Evolutionary conservation across 2,888 invertebrate genomes (phyloP), one percentile per base, ranked within the genome.

Genomic region (Callinectes sapidus): DNA sequence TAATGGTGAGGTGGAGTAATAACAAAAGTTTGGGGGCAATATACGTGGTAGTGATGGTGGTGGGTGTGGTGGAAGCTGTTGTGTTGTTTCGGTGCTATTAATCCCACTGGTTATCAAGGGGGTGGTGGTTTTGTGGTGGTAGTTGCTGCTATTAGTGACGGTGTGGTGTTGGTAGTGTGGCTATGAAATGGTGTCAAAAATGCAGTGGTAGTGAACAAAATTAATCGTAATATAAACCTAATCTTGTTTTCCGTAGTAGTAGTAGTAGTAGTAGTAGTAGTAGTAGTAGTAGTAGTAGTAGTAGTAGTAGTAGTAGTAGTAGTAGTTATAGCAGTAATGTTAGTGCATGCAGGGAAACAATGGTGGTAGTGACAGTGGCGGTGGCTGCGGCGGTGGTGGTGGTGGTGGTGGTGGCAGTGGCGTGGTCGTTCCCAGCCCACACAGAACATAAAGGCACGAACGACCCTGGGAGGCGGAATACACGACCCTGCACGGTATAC

Each of bases 21-120:
- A 81, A 81, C 81, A 81, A 81, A 81, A 35, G 81, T 81, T 81
- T 81, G 81, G 81, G 13, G 81, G 35, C 35, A 32, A 32, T 81
- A 81, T 35, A 81, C 35, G 81, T 81, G 35, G 81, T 14, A 18
- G 81, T 81, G 81, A n/a, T 35, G 81, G 81, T 81, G 81, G 81
- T 35, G 35, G 81, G 13, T 32, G 81, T 81, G 81, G 81, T 32
- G 81, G 2, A 28, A 28, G 81, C 1, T 13, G 35, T 2, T 32
- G 35, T 71, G 71, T 28, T 71, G 71, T n/a, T 71, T n/a, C 2
- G 28, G 28, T 71, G n/a, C 8, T 28, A 71, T 71, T 71, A 71
- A 71, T 28, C 8, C 71, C 71, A 71, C n/a, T 71, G 71, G 71
- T 71, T 8, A 71, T 23, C 28, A 28, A 71, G 71, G n/a, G 28